A percentile compares a stretch with the other conserved stretches of the same genome.
Evolutionary conservation across 2,888 invertebrate species (phyloP).

Genomic region (Osmoderma eremita): DNA sequence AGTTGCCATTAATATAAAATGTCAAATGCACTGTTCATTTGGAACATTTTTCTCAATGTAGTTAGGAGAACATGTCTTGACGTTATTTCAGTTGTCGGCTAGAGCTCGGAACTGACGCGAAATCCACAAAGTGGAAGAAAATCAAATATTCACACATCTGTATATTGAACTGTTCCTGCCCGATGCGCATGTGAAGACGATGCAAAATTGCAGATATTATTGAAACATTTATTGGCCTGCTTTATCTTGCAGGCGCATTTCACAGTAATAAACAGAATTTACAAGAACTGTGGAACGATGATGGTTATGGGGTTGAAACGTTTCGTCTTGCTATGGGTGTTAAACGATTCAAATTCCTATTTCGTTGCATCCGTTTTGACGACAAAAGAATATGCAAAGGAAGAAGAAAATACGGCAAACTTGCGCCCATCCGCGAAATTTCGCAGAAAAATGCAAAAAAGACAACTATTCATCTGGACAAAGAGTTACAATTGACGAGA

Average conservation of each 20-base stretch:
- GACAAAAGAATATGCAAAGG: background rate
- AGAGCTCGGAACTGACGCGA: too few relatives aligned
- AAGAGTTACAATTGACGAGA: background rate
- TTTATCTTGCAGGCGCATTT: background rate
- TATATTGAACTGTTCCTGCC: background rate
- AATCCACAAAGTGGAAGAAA: background rate
- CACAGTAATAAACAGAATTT: background rate
- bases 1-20: too few relatives aligned
- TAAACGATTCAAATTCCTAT: conserved; percentile 1
- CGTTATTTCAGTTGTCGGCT: too few relatives aligned
- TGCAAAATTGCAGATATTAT: background rate
- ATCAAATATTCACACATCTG: background rate
- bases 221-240: background rate
- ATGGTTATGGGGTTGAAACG: background rate
- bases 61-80: too few relatives aligned
- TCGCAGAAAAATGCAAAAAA: conserved; percentile 4
- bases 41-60: too few relatives aligned
- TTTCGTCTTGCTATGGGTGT: conserved; percentile 7
- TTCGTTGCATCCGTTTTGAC: conserved; percentile 3
- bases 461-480: background rate
- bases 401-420: conserved; percentile 9
- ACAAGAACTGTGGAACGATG: too few relatives aligned
- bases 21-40: too few relatives aligned
- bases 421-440: conserved; percentile 6
- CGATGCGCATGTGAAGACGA: background rate